Evolutionary conservation across 2,113 vertebrate species (phyloP).

Genomic region (Rhinogobius similis): DNA sequence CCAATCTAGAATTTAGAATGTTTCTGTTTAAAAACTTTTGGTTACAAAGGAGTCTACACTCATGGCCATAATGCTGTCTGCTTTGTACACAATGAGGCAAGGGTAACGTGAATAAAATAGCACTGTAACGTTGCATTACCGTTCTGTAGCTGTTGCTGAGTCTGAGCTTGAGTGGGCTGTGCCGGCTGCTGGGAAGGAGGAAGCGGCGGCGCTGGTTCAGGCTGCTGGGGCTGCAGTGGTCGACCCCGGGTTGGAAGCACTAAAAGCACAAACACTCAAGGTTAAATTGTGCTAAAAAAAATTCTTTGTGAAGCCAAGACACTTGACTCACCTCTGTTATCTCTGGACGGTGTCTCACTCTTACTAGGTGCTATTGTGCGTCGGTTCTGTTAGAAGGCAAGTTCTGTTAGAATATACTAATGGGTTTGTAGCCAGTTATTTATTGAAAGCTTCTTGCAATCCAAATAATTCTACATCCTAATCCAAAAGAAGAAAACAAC

Average conservation of each 20-base stretch:
- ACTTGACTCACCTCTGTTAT: conserved; percentile 87
- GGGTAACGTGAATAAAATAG: neutral
- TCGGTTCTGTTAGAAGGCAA: conserved; percentile 81
- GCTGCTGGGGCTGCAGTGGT: conserved; percentile 83
- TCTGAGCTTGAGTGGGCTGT: conserved; percentile 71
- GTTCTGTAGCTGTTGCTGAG: conserved; percentile 90
- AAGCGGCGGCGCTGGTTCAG: conserved; percentile 85
- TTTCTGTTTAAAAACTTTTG: too few relatives aligned
- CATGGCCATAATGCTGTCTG: neutral
- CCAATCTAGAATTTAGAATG: too few relatives aligned
- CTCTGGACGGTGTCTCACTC: conserved; percentile 87
- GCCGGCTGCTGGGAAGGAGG: conserved; percentile 74
- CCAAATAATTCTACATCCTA: neutral
- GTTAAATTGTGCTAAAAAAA: neutral
- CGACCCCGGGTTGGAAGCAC: conserved; percentile 87
- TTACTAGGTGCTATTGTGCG: conserved; percentile 85
- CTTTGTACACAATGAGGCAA: neutral
- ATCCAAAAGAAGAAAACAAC: neutral
- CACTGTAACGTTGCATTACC: conserved; percentile 71
- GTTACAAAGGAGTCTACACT: too few relatives aligned
- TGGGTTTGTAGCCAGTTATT: neutral
- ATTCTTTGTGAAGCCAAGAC: neutral
- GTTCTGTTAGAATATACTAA: neutral
- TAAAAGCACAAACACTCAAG: conserved; percentile 58
- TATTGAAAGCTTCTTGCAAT: neutral